A percentile compares a stretch with the other conserved stretches of the same genome.
These are phyloP conservation scores for Carterocephalus palaemon DNA, from an alignment of 2,888 invertebrate species.

Conservation along the genomic window DNA sequence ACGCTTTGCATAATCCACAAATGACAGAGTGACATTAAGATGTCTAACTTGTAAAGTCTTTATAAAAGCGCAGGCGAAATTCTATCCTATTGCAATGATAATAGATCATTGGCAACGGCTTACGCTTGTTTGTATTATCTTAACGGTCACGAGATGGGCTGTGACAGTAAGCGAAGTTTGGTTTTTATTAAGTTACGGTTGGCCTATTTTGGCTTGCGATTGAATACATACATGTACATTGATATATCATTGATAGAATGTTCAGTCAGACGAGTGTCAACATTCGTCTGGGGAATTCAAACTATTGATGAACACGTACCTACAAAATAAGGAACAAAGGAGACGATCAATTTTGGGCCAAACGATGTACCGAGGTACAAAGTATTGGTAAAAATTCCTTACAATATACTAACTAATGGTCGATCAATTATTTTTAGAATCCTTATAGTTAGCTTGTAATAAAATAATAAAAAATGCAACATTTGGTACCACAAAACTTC, in stretches of 20 bases:
- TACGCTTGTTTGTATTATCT: conserved; percentile 20
- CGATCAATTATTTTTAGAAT: no score
- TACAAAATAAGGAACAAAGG: no score
- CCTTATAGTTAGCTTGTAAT: no score
- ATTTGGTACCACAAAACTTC: no score
- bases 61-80: background rate
- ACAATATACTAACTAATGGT: no score
- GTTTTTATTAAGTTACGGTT: conserved; percentile 30
- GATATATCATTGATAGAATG: no score
- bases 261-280: background rate
- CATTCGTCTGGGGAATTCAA: no score
- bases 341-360: no score
- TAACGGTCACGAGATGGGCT: conserved; percentile 52
- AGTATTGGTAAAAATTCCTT: no score
- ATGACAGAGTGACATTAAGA: conserved; percentile 63
- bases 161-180: conserved; percentile 39
- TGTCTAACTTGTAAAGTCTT: conserved; percentile 32
- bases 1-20: conserved; percentile 68
- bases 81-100: conserved; percentile 4
- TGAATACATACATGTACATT: no score
- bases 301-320: background rate
- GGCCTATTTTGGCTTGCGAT: conserved; percentile 8
- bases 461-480: no score
- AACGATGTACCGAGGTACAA: no score
- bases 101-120: background rate